These are phyloP conservation scores for Chydorus sphaericus DNA, from an alignment of 2,888 invertebrate genomes.

Conservation along the genomic window DNA sequence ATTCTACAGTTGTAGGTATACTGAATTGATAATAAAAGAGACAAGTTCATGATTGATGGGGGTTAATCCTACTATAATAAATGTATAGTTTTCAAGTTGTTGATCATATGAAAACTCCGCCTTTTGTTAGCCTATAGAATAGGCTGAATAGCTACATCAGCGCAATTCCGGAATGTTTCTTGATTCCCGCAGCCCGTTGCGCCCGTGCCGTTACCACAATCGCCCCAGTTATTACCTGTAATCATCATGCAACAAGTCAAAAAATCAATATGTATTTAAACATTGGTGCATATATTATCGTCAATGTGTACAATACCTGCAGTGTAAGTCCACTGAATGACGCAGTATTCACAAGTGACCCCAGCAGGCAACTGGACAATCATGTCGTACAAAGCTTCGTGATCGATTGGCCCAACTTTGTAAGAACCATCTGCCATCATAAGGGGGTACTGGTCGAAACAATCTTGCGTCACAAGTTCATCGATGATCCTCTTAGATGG, in stretches of 20 bases:
- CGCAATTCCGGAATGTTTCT: constrained; percentile 18
- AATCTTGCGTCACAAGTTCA: constrained; percentile 35
- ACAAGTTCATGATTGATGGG: too few species aligned
- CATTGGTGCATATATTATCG: too few species aligned
- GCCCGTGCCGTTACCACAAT: constrained; percentile 15
- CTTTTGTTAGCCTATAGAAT: too few species aligned
- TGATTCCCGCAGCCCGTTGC: constrained; percentile 18
- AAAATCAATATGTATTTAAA: too few species aligned
- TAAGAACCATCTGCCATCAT: not conserved
- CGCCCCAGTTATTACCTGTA: constrained; percentile 18
- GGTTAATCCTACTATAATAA: too few species aligned
- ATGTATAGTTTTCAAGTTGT: too few species aligned
- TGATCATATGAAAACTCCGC: too few species aligned
- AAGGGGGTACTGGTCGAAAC: constrained; percentile 30
- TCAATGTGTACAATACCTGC: constrained; percentile 25
- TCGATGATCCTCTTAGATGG: constrained; percentile 14
- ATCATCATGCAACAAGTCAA: too few species aligned
- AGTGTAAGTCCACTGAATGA: constrained; percentile 39
- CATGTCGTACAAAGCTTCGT: constrained; percentile 21
- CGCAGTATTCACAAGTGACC: constrained; percentile 37
- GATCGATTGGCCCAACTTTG: too few species aligned
- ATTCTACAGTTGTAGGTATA: too few species aligned
- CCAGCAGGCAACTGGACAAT: constrained; percentile 30
- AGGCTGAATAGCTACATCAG: constrained; percentile 16
- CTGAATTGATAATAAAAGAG: too few species aligned